These are phyloP conservation scores for Grus americana DNA, from an alignment of 2,113 vertebrate genomes.

Conservation along the genomic window DNA sequence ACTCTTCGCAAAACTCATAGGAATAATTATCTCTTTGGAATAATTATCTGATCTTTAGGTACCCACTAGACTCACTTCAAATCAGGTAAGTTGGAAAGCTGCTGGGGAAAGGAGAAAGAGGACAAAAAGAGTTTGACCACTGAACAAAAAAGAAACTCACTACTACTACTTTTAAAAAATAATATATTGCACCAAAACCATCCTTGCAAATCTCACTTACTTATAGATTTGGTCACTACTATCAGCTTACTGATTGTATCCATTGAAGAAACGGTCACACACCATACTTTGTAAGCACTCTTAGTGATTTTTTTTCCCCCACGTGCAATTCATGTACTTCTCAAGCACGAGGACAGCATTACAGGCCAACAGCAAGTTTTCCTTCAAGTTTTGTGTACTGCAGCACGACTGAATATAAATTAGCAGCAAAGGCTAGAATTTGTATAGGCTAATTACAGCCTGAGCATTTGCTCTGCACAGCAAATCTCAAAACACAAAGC, in stretches of 20 bases:
- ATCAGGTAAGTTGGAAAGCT: neutral
- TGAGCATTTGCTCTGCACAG: neutral
- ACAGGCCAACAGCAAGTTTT: neutral
- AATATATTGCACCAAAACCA: neutral
- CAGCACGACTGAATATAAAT: neutral
- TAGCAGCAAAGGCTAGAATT: neutral
- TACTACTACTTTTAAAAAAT: neutral
- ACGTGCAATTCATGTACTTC: neutral
- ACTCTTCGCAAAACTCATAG: neutral
- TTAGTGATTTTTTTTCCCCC: neutral
- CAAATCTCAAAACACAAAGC: neutral
- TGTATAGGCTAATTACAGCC: neutral
- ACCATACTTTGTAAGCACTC: neutral
- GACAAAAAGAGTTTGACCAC: neutral
- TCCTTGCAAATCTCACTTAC: neutral
- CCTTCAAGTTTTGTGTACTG: neutral
- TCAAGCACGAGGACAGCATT: neutral
- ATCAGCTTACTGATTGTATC: neutral
- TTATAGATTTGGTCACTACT: neutral
- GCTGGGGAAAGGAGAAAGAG: neutral
- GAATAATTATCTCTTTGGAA: too few relatives aligned
- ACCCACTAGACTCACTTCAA: neutral
- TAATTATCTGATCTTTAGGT: neutral
- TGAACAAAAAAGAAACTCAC: neutral
- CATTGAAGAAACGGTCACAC: neutral